Base-by-base conservation (phyloP, 2,113 vertebrate genomes). In the Aegotheles bennettii region DNA sequence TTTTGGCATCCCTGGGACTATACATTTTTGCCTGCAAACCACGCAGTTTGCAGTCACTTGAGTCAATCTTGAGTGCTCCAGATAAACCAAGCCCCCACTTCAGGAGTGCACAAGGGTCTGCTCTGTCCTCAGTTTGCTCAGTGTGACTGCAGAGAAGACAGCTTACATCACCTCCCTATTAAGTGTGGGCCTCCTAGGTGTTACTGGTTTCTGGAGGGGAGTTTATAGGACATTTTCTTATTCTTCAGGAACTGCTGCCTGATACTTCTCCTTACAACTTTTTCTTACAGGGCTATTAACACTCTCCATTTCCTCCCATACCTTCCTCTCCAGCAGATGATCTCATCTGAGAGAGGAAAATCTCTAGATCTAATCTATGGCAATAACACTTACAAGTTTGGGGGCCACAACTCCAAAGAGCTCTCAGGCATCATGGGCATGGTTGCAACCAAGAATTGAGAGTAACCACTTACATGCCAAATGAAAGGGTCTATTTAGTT, bases 401-500 rank as follows among this genome's bases (percentile, higher is more conserved):
- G 51, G 68, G 36, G 15, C 12, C 50, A 6, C 38, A 48, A 53
- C 12, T 47, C 57, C 20, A 11, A 26, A n/a, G 21, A 23, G 24
- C 42, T 85, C 60, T 63, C 20, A 2, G 40, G 29, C 57, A 54
- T 36, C 21, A 42, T 3, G 5, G 2, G 17, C 65, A 17, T 0
- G 29, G 36, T 0, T 56, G 60, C 61, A 50, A 40, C 16, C 60
- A 35, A 24, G 47, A 48, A 10, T 43, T 16, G 48, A 51, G 26
- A 65, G 29, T 6, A 25, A 50, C 8, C 6, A 9, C 16, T 25
- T 19, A 11, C 0, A 2, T 10, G 21, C 3, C 26, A 20, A 43
- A 70, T 10, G 10, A 40, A 65, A 86, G 57, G 6, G 1, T 17
- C 45, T 36, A 20, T 3, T 25, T 38, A 43, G 7, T 2, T 48